Conservation (phyloP, 2,113 vertebrate species). For the Sclerurus mexicanus region DNA sequence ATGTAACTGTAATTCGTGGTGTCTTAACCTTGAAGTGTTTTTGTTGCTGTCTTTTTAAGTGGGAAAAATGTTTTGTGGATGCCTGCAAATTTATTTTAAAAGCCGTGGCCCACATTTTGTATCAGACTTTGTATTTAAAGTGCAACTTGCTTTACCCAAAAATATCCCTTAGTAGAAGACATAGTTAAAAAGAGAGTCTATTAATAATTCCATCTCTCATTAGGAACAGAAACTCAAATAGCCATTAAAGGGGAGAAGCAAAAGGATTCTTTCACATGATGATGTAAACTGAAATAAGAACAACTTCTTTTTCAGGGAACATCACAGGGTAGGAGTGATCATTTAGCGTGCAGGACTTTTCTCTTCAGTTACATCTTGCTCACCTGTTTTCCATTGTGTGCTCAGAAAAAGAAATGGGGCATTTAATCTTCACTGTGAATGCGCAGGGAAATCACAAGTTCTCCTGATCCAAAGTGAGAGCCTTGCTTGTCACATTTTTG, state of each 20-base stretch:
- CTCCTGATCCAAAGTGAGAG: background rate
- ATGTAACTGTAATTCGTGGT: background rate
- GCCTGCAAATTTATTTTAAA: background rate
- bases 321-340: rapidly evolving
- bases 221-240: background rate
- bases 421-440: background rate
- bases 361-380: background rate
- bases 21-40: background rate
- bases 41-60: background rate
- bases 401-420: background rate
- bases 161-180: background rate
- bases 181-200: background rate
- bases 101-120: background rate
- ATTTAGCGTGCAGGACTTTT: background rate
- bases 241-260: background rate
- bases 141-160: background rate
- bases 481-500: background rate
- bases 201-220: background rate
- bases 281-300: background rate
- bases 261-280: background rate
- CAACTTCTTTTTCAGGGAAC: background rate
- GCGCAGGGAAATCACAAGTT: rapidly evolving
- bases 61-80: background rate
- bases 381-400: background rate
- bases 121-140: background rate